A percentile compares a stretch with the other conserved stretches of the same genome.
Conservation (phyloP, 92 coral and sea anemone species). For the Nematostella vectensis region DNA sequence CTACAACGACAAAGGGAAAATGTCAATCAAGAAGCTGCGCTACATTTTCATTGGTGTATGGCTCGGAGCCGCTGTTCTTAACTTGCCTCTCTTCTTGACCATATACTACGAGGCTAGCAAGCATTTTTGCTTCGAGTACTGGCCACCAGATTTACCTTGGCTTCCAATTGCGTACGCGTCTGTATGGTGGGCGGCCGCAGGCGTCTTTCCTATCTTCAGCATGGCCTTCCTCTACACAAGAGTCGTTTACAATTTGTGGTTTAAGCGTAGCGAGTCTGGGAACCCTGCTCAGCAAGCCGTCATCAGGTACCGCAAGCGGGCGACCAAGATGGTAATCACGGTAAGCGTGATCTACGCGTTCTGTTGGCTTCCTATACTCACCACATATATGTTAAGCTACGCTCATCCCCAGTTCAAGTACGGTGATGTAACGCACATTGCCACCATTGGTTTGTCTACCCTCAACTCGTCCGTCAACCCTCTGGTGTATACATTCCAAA, state of each 20-base stretch:
- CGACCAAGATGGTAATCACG: slow-evolving; percentile 45
- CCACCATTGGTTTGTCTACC: slow-evolving; percentile 27
- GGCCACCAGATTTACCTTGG: slow-evolving; percentile 33
- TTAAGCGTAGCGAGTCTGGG: slow-evolving; percentile 10
- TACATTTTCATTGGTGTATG: slow-evolving; percentile 20
- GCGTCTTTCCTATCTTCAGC: slow-evolving; percentile 26
- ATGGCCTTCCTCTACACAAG: slow-evolving; percentile 37
- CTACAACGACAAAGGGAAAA: slow-evolving; percentile 25
- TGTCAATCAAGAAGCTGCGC: slow-evolving; percentile 34
- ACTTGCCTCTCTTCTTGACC: slow-evolving; percentile 29
- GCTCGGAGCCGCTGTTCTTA: slow-evolving; percentile 29
- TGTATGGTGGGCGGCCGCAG: slow-evolving; percentile 31
- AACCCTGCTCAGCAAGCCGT: slow-evolving; percentile 33
- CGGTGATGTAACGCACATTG: slow-evolving; percentile 34
- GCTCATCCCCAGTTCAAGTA: slow-evolving; percentile 15
- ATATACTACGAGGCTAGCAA: slow-evolving; percentile 26
- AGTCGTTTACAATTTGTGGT: slow-evolving; percentile 41
- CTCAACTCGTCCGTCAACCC: slow-evolving; percentile 52
- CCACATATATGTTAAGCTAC: slow-evolving; percentile 40
- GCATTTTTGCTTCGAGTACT: slow-evolving; percentile 41
- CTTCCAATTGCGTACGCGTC: slow-evolving; percentile 37
- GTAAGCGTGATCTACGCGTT: slow-evolving; percentile 38
- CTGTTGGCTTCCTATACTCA: slow-evolving; percentile 46
- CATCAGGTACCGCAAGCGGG: slow-evolving; percentile 41
- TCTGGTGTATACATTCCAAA: slow-evolving; percentile 40